phyloP scores from a whole-genome alignment of 2,888 invertebrate genomes.

The Odontothrips loti region DNA sequence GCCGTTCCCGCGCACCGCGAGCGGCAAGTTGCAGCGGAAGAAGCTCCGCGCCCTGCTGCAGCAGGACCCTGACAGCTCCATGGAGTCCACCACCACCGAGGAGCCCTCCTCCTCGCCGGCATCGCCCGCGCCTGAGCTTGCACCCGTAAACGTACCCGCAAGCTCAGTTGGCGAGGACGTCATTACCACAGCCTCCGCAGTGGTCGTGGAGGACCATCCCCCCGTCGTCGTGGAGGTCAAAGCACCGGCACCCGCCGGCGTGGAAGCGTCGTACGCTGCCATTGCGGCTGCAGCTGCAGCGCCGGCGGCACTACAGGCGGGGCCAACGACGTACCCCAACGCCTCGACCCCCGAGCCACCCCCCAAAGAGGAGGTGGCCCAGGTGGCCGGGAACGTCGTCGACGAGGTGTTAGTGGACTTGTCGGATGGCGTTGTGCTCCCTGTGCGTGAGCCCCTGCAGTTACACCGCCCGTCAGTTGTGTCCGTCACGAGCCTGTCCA shows the following conservation, averaged over 20 bases:
- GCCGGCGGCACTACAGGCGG: not conserved
- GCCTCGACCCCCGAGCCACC: not conserved
- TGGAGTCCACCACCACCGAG: not conserved
- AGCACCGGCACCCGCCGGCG: too few species aligned
- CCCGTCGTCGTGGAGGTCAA: not conserved
- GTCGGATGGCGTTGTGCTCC: not conserved
- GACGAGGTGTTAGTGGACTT: not conserved
- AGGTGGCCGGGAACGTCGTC: not conserved
- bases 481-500: not conserved
- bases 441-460: not conserved
- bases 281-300: not conserved
- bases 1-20: not conserved
- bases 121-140: not conserved
- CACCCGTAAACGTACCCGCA: too few species aligned
- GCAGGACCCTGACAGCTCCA: not conserved
- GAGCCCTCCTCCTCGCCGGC: not conserved
- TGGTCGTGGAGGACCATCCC: not conserved
- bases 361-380: not conserved
- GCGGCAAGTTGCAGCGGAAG: constrained; percentile 18
- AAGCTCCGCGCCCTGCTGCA: not conserved
- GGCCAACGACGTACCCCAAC: not conserved
- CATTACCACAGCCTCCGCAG: too few species aligned
- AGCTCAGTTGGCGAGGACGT: too few species aligned
- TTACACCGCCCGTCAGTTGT: not conserved
- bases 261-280: not conserved